Base-by-base conservation (phyloP, 2,113 vertebrate genomes). In the Misgurnus anguillicaudatus region DNA sequence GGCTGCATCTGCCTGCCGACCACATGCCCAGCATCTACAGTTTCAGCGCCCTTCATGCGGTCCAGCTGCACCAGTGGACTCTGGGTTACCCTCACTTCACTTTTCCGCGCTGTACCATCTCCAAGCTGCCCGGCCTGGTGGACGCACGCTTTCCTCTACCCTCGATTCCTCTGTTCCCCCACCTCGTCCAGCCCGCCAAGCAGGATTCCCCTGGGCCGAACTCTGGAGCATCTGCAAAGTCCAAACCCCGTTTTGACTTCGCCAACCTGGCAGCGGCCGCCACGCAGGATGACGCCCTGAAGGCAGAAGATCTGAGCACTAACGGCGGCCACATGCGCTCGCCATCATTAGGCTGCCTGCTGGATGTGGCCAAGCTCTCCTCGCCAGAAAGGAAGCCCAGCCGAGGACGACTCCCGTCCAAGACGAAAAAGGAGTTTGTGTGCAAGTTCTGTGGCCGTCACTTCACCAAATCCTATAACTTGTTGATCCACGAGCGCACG, bases 341-440 rank as follows among this genome's bases (percentile, higher is more conserved):
- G 0, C 78, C 93, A 0, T 89, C 93, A 58, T 87, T 96, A n/a
- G 94, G 95, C 0, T 93, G 95, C 80, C 93, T 98, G 74, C 92
- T 98, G 45, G 96, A 98, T 55, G 94, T 94, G 64, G 94, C 94
- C 90, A 99, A 98, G 90, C 92, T 98, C 19, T 94, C 95, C 3
- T 95, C 95, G 0, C 94, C 97, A 0, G 98, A 99, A 86, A 95
- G 96, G 87, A 99, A 98, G 88, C 96, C 97, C 51, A 95, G 94
- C 0, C 90, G 97, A 3, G 98, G 98, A 63, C 93, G 98, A 17
- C 91, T 99, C 84, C 97, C 97, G 0, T 98, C 97, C 75, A 99
- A 99, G 92, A 99, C 97, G 86, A 99, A 99, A 92, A 99, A 99
- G 88, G 98, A 99, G 85, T 99, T 99, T 42, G 96, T 99, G 77